A percentile compares a stretch with the other conserved stretches of the same genome.
phyloP scores from a whole-genome alignment of 1,140 invertebrate species.

The Diabrotica undecimpunctata region DNA sequence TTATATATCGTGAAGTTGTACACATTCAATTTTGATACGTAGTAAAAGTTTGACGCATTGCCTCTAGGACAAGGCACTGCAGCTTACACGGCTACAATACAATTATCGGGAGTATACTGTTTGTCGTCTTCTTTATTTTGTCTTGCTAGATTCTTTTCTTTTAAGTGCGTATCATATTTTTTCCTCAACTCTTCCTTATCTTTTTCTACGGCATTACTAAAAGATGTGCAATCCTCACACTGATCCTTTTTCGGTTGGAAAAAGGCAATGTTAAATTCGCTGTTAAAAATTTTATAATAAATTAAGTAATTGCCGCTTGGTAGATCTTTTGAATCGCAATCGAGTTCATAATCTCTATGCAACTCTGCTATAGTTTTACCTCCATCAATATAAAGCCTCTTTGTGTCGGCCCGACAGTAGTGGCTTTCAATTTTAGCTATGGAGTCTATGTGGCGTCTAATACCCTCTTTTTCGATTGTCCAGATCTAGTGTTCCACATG shows the following conservation, averaged over 20 bases:
- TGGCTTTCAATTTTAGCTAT: too few relatives aligned
- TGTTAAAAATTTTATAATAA: slow-evolving; percentile 7
- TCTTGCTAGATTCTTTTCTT: slow-evolving; percentile 36
- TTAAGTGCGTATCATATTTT: slow-evolving; percentile 36
- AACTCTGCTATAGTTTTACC: slow-evolving; percentile 30
- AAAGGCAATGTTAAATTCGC: slow-evolving; percentile 15
- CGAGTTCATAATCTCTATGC: slow-evolving; percentile 9
- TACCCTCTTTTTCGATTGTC: too few relatives aligned
- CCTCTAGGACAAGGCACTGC: too few relatives aligned
- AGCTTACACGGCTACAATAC: slow-evolving; percentile 17
- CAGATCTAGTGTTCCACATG: too few relatives aligned
- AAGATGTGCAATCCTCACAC: slow-evolving; percentile 26
- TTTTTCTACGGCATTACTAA: slow-evolving; percentile 37
- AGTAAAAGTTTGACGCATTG: slow-evolving; percentile 32
- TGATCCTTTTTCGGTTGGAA: slow-evolving; percentile 22
- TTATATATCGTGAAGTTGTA: slow-evolving; percentile 38
- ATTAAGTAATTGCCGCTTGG: slow-evolving; percentile 5
- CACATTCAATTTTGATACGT: slow-evolving; percentile 35
- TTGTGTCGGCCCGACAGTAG: slow-evolving; percentile 23
- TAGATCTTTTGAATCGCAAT: not conserved
- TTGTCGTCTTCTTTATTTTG: not conserved
- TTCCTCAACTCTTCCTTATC: slow-evolving; percentile 30
- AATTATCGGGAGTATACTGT: slow-evolving; percentile 4
- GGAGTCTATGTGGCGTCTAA: too few relatives aligned
- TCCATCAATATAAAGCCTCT: slow-evolving; percentile 33